These are phyloP conservation scores for Volucella inanis DNA, from an alignment of 2,888 invertebrate genomes.

Conservation along the genomic window DNA sequence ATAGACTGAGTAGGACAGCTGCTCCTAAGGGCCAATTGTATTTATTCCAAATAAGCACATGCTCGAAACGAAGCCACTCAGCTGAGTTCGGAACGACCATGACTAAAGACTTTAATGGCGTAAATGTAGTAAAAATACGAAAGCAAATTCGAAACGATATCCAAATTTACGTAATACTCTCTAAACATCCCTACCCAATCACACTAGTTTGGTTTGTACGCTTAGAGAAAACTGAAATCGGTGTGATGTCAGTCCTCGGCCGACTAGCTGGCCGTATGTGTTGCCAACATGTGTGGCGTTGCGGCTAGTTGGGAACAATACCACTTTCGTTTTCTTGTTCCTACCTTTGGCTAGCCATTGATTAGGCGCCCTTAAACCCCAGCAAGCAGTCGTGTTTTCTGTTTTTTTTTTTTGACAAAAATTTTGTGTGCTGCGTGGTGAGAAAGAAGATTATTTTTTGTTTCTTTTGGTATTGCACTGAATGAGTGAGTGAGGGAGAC, in stretches of 20 bases:
- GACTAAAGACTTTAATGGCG: conserved; percentile 8
- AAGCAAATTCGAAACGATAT: neutral
- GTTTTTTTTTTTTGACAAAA: conserved; percentile 3
- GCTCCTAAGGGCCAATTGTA: conserved; percentile 9
- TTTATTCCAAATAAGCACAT: conserved; percentile 26
- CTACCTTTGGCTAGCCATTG: conserved; percentile 83
- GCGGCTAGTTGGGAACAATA: conserved; percentile 70
- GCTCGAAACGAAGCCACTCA: conserved; percentile 29
- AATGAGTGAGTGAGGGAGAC: conserved; percentile 8
- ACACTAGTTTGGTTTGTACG: neutral
- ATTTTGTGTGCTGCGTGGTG: conserved; percentile 45
- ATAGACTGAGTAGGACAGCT: conserved; percentile 28
- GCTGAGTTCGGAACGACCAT: conserved; percentile 60
- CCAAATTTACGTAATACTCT: neutral
- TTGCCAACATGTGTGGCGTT: conserved; percentile 56
- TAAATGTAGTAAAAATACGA: neutral
- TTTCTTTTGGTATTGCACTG: conserved; percentile 21
- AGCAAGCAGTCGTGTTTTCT: conserved; percentile 42
- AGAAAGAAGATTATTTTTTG: conserved; percentile 40
- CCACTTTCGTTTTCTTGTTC: conserved; percentile 84
- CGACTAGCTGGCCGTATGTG: conserved; percentile 64
- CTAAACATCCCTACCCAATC: neutral
- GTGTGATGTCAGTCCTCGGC: conserved; percentile 57
- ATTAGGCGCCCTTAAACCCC: conserved; percentile 80
- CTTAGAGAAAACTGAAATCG: conserved; percentile 19